phyloP scores from a whole-genome alignment of 64 coral and sea anemone genomes.

The Orbicella faveolata region DNA sequence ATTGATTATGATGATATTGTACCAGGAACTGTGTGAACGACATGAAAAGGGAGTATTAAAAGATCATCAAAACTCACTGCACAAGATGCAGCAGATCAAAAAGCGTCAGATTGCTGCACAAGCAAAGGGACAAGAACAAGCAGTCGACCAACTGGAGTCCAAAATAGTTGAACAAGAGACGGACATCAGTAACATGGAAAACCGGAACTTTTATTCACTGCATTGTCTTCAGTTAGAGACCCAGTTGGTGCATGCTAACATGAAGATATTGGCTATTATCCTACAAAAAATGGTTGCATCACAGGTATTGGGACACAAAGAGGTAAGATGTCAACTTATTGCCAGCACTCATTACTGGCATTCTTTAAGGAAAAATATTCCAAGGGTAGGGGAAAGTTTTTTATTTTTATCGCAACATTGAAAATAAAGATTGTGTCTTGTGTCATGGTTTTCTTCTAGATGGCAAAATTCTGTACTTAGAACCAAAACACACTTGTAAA shows the following conservation, averaged over 20 bases:
- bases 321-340: constrained; percentile 32
- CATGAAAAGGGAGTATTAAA: constrained; percentile 98
- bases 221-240: constrained; percentile 96
- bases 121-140: constrained; percentile 88
- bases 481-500: too few species aligned
- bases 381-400: too few species aligned
- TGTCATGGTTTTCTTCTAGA: too few species aligned
- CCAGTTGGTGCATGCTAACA: constrained; percentile 88
- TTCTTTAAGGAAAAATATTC: too few species aligned
- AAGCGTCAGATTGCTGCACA: constrained; percentile 95
- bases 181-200: constrained; percentile 99
- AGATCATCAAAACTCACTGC: constrained; percentile 93
- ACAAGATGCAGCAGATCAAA: constrained; percentile 99
- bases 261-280: constrained; percentile 85
- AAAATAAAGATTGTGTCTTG: too few species aligned
- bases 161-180: constrained; percentile 97
- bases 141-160: constrained; percentile 85
- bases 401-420: too few species aligned
- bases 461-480: too few species aligned
- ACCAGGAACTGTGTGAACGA: constrained; percentile 89
- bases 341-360: neutral
- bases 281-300: constrained; percentile 85
- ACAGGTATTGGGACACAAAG: constrained; percentile 71
- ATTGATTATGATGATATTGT: too few species aligned
- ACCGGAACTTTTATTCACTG: constrained; percentile 92